Evolutionary conservation across 1,140 invertebrate species (phyloP).

Genomic region (Calliphora vicina): DNA sequence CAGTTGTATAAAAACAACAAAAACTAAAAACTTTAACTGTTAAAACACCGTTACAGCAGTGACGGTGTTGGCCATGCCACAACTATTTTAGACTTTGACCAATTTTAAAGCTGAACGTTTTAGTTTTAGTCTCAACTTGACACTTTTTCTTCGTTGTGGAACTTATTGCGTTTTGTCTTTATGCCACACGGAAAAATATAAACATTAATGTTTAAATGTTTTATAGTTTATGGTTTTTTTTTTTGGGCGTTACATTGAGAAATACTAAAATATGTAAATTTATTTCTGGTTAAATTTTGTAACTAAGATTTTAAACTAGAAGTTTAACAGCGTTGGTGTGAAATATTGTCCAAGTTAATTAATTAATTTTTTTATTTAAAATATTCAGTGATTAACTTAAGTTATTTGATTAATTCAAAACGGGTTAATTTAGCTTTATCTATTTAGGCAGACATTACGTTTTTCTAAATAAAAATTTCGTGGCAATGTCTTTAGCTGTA

Average conservation of each 20-base stretch:
- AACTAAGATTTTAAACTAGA: too few species aligned
- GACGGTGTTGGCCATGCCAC: not conserved
- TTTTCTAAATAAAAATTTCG: not conserved
- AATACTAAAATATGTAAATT: too few species aligned
- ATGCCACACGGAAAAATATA: not conserved
- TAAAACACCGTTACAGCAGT: not conserved
- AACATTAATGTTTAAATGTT: not conserved
- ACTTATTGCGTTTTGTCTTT: not conserved
- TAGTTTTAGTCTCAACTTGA: slow-evolving; percentile 25
- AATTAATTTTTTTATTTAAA: too few species aligned
- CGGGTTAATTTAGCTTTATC: too few species aligned
- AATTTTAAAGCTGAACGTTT: not conserved
- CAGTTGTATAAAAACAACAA: too few species aligned
- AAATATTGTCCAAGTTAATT: too few species aligned
- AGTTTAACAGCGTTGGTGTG: too few species aligned
- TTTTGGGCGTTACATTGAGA: not conserved
- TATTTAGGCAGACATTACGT: too few species aligned
- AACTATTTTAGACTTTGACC: not conserved
- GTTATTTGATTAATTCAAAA: too few species aligned
- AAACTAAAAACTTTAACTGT: not conserved
- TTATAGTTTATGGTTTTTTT: not conserved
- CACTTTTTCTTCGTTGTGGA: slow-evolving; percentile 8
- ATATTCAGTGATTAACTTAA: too few species aligned
- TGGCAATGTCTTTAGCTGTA: too few species aligned
- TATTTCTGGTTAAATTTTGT: too few species aligned